phyloP scores from a whole-genome alignment of 2,888 invertebrate genomes.

The Chirona hameri region DNA sequence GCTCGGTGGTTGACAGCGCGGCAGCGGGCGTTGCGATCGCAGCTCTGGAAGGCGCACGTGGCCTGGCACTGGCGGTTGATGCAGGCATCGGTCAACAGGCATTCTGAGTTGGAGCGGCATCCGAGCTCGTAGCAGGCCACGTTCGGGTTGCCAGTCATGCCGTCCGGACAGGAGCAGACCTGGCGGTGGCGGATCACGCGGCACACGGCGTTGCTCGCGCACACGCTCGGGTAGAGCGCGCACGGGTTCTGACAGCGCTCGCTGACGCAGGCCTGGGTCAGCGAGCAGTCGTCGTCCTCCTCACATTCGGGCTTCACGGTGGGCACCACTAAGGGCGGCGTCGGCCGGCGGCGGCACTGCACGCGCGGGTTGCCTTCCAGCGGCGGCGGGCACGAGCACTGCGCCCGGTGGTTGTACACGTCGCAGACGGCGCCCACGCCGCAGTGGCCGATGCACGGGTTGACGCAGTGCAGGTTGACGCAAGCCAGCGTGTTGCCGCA shows the following conservation, averaged over 20 bases:
- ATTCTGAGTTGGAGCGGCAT: constrained; percentile 81
- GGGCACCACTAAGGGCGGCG: constrained; percentile 50
- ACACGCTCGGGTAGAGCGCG: constrained; percentile 47
- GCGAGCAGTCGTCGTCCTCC: constrained; percentile 56
- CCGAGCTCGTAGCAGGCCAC: constrained; percentile 68
- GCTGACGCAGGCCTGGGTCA: constrained; percentile 65
- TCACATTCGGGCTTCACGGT: constrained; percentile 51
- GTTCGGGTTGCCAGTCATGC: constrained; percentile 68
- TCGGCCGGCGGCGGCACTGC: constrained; percentile 38
- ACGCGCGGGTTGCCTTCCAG: constrained; percentile 44
- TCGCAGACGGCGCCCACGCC: constrained; percentile 65
- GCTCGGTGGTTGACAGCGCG: constrained; percentile 73
- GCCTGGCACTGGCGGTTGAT: constrained; percentile 56
- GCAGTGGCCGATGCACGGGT: constrained; percentile 44
- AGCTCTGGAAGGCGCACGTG: constrained; percentile 36
- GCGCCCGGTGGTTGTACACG: constrained; percentile 53
- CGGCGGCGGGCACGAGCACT: constrained; percentile 44
- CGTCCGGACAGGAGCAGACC: constrained; percentile 67
- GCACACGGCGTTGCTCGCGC: constrained; percentile 51
- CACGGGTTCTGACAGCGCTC: constrained; percentile 82
- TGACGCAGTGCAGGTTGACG: constrained; percentile 41
- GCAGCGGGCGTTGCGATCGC: constrained; percentile 45
- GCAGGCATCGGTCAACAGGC: constrained; percentile 57
- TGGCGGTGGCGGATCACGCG: constrained; percentile 73
- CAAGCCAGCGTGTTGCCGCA: constrained; percentile 57